Evolutionary conservation across 2,888 invertebrate genomes (phyloP).

Genomic region (Ormyrus pomaceus): DNA sequence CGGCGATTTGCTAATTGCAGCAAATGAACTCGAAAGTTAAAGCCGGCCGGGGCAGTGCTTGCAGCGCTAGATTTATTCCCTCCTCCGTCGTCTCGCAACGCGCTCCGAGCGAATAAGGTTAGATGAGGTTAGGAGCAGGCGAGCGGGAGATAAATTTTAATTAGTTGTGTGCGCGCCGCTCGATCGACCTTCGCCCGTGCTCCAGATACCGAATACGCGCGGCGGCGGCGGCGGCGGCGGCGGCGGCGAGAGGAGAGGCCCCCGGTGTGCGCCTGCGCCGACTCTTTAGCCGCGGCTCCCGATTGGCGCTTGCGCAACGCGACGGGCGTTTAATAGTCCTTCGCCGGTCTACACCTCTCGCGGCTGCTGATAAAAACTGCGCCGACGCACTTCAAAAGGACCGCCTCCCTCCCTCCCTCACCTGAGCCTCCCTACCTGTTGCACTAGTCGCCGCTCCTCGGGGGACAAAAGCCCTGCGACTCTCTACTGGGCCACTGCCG

Average conservation of each 20-base stretch:
- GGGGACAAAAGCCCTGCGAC: too few species aligned
- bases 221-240: background rate
- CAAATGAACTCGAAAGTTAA: constrained; percentile 49
- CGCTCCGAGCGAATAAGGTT: constrained; percentile 40
- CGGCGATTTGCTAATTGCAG: constrained; percentile 46
- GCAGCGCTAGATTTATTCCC: constrained; percentile 35
- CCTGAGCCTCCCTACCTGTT: background rate
- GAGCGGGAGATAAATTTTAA: constrained; percentile 53
- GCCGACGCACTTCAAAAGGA: constrained; percentile 33
- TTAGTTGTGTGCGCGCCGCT: constrained; percentile 32
- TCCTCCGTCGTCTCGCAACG: background rate
- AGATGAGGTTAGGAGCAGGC: constrained; percentile 44
- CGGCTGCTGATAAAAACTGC: constrained; percentile 37
- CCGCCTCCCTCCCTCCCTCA: constrained; percentile 22
- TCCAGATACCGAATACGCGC: constrained; percentile 59
- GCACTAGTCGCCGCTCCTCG: background rate
- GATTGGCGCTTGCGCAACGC: constrained; percentile 33
- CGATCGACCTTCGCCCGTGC: constrained; percentile 59
- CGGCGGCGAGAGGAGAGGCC: too few species aligned
- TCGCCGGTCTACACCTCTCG: constrained; percentile 8
- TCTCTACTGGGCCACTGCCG: too few species aligned
- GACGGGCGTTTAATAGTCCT: constrained; percentile 23
- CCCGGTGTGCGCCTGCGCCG: too few species aligned
- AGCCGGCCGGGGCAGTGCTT: background rate
- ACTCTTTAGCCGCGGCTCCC: too few species aligned